phyloP scores from a whole-genome alignment of 2,797 vertebrate species.

The Garrulus glandarius region DNA sequence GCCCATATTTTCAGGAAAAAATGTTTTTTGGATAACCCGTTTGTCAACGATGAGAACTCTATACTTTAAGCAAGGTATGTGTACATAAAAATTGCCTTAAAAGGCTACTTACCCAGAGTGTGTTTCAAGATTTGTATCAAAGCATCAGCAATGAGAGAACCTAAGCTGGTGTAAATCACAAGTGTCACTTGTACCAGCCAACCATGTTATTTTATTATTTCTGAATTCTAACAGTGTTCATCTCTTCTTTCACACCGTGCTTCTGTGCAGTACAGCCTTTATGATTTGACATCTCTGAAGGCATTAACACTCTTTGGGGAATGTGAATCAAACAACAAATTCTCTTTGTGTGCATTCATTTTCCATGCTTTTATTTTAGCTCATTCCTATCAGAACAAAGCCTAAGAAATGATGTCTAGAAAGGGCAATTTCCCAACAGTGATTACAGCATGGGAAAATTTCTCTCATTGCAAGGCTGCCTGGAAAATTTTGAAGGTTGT shows the following conservation, averaged over 20 bases:
- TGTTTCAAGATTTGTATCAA: neutral
- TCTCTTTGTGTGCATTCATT: neutral
- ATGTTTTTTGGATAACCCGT: neutral
- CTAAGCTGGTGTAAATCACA: neutral
- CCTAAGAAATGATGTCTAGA: neutral
- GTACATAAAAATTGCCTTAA: neutral
- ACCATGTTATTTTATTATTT: neutral
- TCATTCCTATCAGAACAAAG: neutral
- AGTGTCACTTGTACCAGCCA: neutral
- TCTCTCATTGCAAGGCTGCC: neutral
- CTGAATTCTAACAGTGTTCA: neutral
- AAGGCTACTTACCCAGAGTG: neutral
- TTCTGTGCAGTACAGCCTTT: neutral
- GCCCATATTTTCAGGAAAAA: neutral
- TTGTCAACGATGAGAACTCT: neutral
- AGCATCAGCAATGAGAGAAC: neutral
- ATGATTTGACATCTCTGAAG: neutral
- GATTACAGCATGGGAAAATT: neutral
- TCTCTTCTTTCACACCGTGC: neutral
- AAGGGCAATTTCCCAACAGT: neutral
- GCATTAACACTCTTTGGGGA: neutral
- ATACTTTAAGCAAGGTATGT: neutral
- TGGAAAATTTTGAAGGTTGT: constrained; percentile 3
- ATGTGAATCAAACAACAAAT: neutral
- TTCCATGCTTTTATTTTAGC: neutral